A percentile compares a stretch with the other conserved stretches of the same genome.
Evolutionary conservation across 2,888 invertebrate genomes (phyloP).

Genomic region (Aspidapion aeneum): DNA sequence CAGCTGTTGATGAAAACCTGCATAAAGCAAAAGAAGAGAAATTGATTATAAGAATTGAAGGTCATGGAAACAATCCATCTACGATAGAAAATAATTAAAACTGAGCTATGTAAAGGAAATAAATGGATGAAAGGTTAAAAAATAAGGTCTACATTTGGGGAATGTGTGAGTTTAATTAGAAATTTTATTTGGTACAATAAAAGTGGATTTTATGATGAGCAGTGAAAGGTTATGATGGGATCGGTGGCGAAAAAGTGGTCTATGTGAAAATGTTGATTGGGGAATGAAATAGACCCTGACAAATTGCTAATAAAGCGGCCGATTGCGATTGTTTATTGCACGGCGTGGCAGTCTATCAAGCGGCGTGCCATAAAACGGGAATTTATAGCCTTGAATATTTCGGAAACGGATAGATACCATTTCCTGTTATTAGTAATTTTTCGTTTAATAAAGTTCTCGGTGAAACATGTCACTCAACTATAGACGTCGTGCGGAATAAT

Average conservation of each 20-base stretch:
- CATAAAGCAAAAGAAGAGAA: too few relatives aligned
- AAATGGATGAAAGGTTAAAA: too few relatives aligned
- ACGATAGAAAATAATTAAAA: too few relatives aligned
- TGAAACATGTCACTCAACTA: constrained; percentile 38
- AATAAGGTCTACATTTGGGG: too few relatives aligned
- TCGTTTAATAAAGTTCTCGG: constrained; percentile 25
- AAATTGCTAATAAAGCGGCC: neutral
- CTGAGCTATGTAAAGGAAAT: too few relatives aligned
- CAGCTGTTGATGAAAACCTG: too few relatives aligned
- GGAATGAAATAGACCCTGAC: neutral
- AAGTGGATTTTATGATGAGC: neutral
- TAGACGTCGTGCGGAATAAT: constrained; percentile 38
- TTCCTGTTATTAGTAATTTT: constrained; percentile 20
- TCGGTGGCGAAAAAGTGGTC: neutral
- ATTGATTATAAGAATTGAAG: too few relatives aligned
- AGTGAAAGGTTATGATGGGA: neutral
- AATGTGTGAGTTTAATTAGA: too few relatives aligned
- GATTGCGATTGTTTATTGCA: neutral
- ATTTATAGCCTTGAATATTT: neutral
- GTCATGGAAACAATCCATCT: too few relatives aligned
- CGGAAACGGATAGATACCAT: neutral
- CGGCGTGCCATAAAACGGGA: neutral
- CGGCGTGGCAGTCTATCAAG: neutral
- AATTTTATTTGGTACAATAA: neutral
- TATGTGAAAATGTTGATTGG: neutral